phyloP scores from a whole-genome alignment of 2,113 vertebrate species.

The Atrichornis clamosus region DNA sequence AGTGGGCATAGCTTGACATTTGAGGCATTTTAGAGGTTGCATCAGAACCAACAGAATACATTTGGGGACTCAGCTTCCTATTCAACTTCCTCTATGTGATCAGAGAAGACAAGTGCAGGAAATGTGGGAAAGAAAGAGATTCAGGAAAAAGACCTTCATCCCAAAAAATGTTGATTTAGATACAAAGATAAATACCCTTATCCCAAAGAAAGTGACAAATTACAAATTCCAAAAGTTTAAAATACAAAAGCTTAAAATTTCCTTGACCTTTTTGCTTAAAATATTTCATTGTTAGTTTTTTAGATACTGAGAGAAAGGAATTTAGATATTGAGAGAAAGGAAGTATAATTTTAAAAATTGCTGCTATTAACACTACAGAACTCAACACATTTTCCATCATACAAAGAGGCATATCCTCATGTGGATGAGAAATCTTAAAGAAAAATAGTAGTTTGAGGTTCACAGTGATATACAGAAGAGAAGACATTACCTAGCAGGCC shows the following conservation, averaged over 20 bases:
- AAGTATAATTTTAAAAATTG: neutral
- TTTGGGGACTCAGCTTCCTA: neutral
- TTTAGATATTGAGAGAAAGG: neutral
- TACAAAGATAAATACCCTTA: neutral
- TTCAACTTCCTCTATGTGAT: neutral
- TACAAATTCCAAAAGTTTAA: neutral
- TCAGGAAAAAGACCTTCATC: neutral
- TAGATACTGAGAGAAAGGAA: neutral
- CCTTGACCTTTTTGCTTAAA: neutral
- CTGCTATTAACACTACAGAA: neutral
- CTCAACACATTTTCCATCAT: neutral
- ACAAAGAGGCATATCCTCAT: neutral
- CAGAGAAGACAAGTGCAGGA: neutral
- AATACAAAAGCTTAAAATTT: neutral
- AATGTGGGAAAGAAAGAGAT: neutral
- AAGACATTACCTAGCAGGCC: neutral
- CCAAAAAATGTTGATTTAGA: neutral
- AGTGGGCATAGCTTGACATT: constrained; percentile 32
- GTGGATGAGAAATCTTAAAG: neutral
- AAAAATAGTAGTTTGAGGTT: neutral
- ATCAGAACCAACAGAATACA: neutral
- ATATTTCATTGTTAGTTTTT: neutral
- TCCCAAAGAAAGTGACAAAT: neutral
- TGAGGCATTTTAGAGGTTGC: constrained; percentile 10
- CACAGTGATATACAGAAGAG: neutral